These are phyloP conservation scores for Drosophila nasuta DNA, from an alignment of 1,140 invertebrate species.

Conservation along the genomic window DNA sequence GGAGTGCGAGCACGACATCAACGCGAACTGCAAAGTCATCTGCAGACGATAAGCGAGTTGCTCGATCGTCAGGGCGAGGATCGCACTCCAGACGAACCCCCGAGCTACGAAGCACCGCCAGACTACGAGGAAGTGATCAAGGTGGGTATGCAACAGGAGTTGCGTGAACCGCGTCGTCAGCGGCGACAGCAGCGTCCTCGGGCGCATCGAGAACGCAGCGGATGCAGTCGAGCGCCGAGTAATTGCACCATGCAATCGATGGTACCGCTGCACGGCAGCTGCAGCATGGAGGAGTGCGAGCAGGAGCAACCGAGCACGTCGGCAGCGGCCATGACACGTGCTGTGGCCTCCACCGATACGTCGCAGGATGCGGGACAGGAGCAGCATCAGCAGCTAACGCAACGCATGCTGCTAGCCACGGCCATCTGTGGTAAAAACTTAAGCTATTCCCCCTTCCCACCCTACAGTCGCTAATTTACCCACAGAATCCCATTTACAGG, in stretches of 20 bases:
- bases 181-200: conserved; percentile 46
- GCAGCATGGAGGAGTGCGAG: conserved; percentile 53
- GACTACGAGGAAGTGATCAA: conserved; percentile 90
- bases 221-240: conserved; percentile 68
- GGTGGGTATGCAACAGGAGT: conserved; percentile 84
- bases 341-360: conserved; percentile 67
- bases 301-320: conserved; percentile 72
- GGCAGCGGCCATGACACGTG: conserved; percentile 70
- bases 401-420: conserved; percentile 67
- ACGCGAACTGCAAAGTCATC: conserved; percentile 88
- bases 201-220: conserved; percentile 48
- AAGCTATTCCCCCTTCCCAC: neutral
- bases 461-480: conserved; percentile 68
- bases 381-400: conserved; percentile 38
- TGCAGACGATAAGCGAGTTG: conserved; percentile 89
- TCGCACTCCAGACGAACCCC: conserved; percentile 87
- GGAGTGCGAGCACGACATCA: conserved; percentile 87
- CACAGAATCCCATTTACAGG: conserved; percentile 84
- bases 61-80: conserved; percentile 87
- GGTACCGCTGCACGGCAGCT: conserved; percentile 67
- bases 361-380: conserved; percentile 50
- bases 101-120: conserved; percentile 89
- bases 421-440: conserved; percentile 72
- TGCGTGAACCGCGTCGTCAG: conserved; percentile 70
- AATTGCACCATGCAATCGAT: conserved; percentile 74